These are phyloP conservation scores for Acanthosepion pharaonis DNA, from an alignment of 2,888 invertebrate species.

Conservation along the genomic window DNA sequence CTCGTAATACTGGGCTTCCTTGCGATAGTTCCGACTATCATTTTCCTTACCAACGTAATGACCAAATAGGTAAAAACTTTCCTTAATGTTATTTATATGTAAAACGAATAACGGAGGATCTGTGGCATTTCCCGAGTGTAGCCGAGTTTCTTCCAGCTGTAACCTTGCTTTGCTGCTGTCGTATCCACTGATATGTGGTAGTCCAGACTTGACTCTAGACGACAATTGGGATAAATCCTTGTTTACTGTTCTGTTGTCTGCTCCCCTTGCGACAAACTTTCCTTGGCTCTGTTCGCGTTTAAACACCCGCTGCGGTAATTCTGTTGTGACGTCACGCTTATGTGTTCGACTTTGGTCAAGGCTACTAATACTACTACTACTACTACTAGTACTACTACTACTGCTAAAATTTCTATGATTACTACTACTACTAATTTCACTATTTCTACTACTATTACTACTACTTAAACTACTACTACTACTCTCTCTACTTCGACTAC, in stretches of 20 bases:
- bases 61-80: constrained; percentile 57
- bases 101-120: constrained; percentile 53
- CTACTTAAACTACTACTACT: constrained; percentile 36
- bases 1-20: constrained; percentile 51
- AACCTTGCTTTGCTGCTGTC: constrained; percentile 25
- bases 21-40: constrained; percentile 49
- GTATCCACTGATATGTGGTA: constrained; percentile 43
- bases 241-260: constrained; percentile 42
- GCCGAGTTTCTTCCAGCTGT: constrained; percentile 13
- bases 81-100: constrained; percentile 56
- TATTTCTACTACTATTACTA: constrained; percentile 18
- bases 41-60: constrained; percentile 53
- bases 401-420: background rate
- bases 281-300: background rate
- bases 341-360: background rate
- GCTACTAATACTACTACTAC: constrained; percentile 8
- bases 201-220: constrained; percentile 34
- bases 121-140: constrained; percentile 34
- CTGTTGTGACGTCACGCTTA: background rate
- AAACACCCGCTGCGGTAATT: background rate
- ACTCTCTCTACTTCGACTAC: background rate
- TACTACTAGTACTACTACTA: constrained; percentile 35
- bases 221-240: constrained; percentile 41
- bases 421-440: constrained; percentile 2
- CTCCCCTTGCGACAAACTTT: constrained; percentile 21